phyloP scores from a whole-genome alignment of 2,888 invertebrate species.

The Phasia obesa region DNA sequence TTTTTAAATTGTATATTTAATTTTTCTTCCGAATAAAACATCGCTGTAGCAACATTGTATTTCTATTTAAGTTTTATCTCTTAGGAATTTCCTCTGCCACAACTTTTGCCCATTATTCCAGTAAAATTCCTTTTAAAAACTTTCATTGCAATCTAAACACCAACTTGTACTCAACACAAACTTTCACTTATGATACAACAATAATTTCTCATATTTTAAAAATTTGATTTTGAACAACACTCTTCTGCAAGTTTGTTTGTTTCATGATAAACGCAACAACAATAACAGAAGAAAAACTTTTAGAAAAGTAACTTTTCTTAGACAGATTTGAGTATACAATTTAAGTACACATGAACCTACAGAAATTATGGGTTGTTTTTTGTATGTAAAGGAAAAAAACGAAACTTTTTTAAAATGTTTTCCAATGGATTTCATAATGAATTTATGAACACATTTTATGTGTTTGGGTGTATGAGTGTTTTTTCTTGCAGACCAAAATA shows the following conservation, averaged over 20 bases:
- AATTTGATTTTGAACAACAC: conserved; percentile 32
- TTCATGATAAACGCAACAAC: conserved; percentile 8
- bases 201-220: conserved; percentile 13
- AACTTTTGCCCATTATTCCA: not conserved
- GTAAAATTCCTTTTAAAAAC: conserved; percentile 7
- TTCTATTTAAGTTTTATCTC: not conserved
- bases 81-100: not conserved
- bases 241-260: conserved; percentile 1
- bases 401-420: conserved; percentile 23
- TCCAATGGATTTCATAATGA: conserved; percentile 50
- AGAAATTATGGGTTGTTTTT: not conserved
- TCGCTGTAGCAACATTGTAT: too few species aligned
- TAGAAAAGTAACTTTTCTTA: conserved; percentile 16
- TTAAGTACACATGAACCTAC: not conserved
- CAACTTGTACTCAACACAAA: conserved; percentile 12
- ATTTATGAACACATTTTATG: conserved; percentile 18
- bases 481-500: conserved; percentile 6
- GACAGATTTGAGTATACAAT: conserved; percentile 54
- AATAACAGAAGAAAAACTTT: conserved; percentile 16
- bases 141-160: not conserved
- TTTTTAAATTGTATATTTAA: too few species aligned
- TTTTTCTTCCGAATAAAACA: too few species aligned
- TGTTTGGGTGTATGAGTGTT: not conserved
- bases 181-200: conserved; percentile 1
- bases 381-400: not conserved